Conservation (phyloP, 1,140 invertebrate species). For the Drepana arcuata region DNA sequence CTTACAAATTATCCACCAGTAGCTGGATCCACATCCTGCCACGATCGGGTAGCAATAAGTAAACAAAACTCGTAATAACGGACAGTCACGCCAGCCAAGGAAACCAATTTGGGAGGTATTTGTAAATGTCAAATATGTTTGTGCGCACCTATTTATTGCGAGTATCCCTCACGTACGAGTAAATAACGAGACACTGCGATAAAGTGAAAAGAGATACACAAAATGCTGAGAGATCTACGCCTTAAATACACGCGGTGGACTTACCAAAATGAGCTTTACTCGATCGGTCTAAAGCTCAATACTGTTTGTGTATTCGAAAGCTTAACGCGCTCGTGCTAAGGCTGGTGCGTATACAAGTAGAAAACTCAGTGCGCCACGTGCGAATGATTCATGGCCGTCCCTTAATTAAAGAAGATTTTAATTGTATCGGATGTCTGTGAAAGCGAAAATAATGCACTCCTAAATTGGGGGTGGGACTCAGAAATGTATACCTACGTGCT, state of each 20-base stretch:
- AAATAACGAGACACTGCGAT: conserved; percentile 66
- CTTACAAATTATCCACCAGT: too few relatives aligned
- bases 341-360: conserved; percentile 53
- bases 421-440: conserved; percentile 72
- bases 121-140: conserved; percentile 67
- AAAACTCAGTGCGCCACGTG: conserved; percentile 72
- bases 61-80: conserved; percentile 51
- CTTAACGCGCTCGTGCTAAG: conserved; percentile 29
- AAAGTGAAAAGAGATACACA: conserved; percentile 65
- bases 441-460: conserved; percentile 71
- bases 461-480: conserved; percentile 62
- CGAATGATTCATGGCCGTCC: conserved; percentile 71
- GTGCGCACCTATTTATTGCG: conserved; percentile 63
- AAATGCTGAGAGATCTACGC: conserved; percentile 24
- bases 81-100: conserved; percentile 51
- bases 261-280: conserved; percentile 27
- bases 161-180: conserved; percentile 64
- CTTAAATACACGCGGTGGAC: conserved; percentile 21
- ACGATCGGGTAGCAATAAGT: conserved; percentile 42
- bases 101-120: conserved; percentile 63
- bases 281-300: conserved; percentile 24
- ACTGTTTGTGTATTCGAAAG: conserved; percentile 21
- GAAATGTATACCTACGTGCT: too few relatives aligned
- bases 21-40: too few relatives aligned
- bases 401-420: conserved; percentile 75